A percentile compares a stretch with the other conserved stretches of the same genome.
phyloP scores from a whole-genome alignment of 92 coral and sea anemone species.

The Parazoanthus darwini region DNA sequence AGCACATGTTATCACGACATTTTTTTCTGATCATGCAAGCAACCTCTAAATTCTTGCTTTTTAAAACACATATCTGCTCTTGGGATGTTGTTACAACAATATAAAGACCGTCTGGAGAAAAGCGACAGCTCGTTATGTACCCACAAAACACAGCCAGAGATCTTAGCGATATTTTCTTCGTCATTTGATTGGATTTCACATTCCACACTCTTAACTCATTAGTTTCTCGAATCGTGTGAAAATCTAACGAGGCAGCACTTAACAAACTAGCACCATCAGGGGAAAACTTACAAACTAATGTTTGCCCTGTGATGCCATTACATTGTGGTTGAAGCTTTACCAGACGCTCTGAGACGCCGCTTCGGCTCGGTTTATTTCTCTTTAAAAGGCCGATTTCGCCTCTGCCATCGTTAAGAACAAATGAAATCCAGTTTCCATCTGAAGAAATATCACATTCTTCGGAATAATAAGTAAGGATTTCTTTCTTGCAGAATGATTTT shows the following conservation, averaged over 20 bases:
- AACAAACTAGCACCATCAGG: conserved; percentile 75
- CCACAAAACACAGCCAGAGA: conserved; percentile 91
- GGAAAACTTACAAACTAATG: conserved; percentile 83
- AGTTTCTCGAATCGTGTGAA: conserved; percentile 86
- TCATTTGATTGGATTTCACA: conserved; percentile 79
- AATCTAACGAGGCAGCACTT: conserved; percentile 87
- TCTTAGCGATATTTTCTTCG: conserved; percentile 72
- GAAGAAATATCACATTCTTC: conserved; percentile 88
- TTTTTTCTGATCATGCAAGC: conserved; percentile 75
- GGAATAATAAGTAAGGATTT: conserved; percentile 80
- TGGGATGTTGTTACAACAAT: conserved; percentile 85
- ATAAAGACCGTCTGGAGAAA: conserved; percentile 86
- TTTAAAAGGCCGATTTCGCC: conserved; percentile 85
- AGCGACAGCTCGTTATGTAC: conserved; percentile 84
- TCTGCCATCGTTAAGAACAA: conserved; percentile 73
- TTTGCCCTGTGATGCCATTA: conserved; percentile 86
- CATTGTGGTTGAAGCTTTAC: conserved; percentile 85
- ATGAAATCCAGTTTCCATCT: conserved; percentile 81
- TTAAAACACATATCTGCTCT: conserved; percentile 81
- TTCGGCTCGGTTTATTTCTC: conserved; percentile 61
- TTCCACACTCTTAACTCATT: conserved; percentile 90
- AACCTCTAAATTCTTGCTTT: conserved; percentile 75
- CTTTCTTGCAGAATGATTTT: conserved; percentile 59
- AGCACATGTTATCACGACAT: conserved; percentile 85
- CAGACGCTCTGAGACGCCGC: conserved; percentile 74